These are phyloP conservation scores for Drosophila watanabei DNA, from an alignment of 1,140 invertebrate genomes.

Conservation along the genomic window DNA sequence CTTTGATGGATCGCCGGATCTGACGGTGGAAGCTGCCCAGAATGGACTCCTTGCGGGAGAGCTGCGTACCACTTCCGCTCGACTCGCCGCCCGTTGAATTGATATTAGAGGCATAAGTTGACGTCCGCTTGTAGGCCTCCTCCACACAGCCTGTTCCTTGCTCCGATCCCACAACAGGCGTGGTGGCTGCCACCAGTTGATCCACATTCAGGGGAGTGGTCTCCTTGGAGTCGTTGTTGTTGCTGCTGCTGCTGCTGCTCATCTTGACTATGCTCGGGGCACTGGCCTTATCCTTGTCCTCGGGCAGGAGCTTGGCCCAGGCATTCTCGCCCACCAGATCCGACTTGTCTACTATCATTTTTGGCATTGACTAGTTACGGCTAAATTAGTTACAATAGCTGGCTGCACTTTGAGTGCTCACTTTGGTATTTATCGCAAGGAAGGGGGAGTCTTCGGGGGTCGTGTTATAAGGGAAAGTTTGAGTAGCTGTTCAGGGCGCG, in stretches of 20 bases:
- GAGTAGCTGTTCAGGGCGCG: slow-evolving; percentile 57
- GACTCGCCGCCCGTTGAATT: slow-evolving; percentile 73
- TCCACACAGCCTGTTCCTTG: slow-evolving; percentile 15
- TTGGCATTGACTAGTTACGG: slow-evolving; percentile 74
- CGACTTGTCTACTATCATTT: slow-evolving; percentile 83
- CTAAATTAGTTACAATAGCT: slow-evolving; percentile 43
- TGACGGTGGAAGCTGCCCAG: slow-evolving; percentile 87
- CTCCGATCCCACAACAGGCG: slow-evolving; percentile 6
- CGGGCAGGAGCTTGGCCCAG: slow-evolving; percentile 78
- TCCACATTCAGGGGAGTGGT: slow-evolving; percentile 54
- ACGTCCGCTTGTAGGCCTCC: slow-evolving; percentile 61
- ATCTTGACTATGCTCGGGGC: slow-evolving; percentile 67
- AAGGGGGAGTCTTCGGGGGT: slow-evolving; percentile 23
- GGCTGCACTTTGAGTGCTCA: slow-evolving; percentile 26
- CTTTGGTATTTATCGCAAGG: slow-evolving; percentile 62
- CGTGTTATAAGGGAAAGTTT: slow-evolving; percentile 75
- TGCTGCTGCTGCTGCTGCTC: slow-evolving; percentile 29
- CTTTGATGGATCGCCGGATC: slow-evolving; percentile 86
- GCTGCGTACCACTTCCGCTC: slow-evolving; percentile 66
- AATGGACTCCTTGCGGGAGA: slow-evolving; percentile 83
- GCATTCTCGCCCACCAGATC: slow-evolving; percentile 70
- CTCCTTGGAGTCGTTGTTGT: slow-evolving; percentile 48
- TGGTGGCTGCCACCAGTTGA: slow-evolving; percentile 40
- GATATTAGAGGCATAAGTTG: slow-evolving; percentile 70
- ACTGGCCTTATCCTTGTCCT: slow-evolving; percentile 58